Base-by-base conservation (phyloP, 2,888 invertebrate species). In the Chalcis sispes region DNA sequence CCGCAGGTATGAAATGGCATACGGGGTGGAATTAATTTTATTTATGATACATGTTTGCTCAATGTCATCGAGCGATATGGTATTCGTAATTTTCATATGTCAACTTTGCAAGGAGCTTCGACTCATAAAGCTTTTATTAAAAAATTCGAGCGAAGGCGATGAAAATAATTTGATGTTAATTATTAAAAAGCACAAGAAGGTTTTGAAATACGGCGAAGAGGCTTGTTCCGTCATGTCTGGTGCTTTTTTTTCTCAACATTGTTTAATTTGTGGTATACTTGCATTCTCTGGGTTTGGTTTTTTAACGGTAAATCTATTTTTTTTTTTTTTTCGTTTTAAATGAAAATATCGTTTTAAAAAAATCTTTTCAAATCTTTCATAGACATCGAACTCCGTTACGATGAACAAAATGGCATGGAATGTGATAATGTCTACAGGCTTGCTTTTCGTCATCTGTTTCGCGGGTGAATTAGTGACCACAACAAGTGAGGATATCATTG, bases 1-100 rank as follows among this genome's bases (percentile, higher is more conserved):
- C 18, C 4, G n/a, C 29, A 65, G 65, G 65, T 65, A 65, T 36
- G 65, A 65, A 52, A 20, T 65, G 1, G 20, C 36, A n/a, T 65
- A 52, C 36, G 13, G n/a, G 7, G 15, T 32, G 0, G 52, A 65
- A 15, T 15, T 23, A 1, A 15, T 48, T 18, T 1, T 20, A 20
- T 29, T 65, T 1, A 4, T 1, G 8, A 27, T 32, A 1, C 2
- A 18, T 1, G 1, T 52, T 8, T 23, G 15, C 40, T 15, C 15
- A 2, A n/a, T 66, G 13, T 10, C 36, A 1, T 4, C 54, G 1
- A 25, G 52, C 54, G 66, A 66, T 36, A 15, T 25, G 4, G n/a
- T 25, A 1, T 54, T 15, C 18, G 18, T 66, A 8, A 54, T 8
- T n/a, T 40, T 66, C 8, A n/a, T 66, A 3, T 40, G 36, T 23